Conservation (phyloP, 2,888 invertebrate species). For the Sarcophaga caerulescens region DNA sequence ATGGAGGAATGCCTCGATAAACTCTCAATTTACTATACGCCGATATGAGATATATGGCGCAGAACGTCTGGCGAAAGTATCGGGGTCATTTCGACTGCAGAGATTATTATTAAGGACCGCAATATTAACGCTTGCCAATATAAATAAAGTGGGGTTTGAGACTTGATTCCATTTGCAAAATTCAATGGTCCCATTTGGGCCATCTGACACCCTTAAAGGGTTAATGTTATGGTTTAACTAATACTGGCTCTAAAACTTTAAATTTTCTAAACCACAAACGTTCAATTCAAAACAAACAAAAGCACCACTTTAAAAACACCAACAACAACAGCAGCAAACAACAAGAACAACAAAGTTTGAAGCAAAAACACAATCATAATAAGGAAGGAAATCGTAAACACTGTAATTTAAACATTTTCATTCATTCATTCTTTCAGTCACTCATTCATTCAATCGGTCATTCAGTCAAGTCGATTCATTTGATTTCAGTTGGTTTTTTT, state of each 20-base stretch:
- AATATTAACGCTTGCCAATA: too few species aligned
- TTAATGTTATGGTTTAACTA: background rate
- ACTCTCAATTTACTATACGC: too few species aligned
- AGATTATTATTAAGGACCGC: too few species aligned
- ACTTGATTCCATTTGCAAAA: too few species aligned
- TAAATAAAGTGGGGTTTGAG: too few species aligned
- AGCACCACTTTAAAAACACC: background rate
- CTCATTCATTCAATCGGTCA: too few species aligned
- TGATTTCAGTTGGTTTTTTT: background rate
- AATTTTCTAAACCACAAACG: background rate
- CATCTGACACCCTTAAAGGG: background rate
- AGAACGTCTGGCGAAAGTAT: too few species aligned
- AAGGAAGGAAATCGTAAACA: slow-evolving; percentile 63
- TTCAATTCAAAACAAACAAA: background rate
- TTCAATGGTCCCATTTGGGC: too few species aligned
- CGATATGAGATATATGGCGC: too few species aligned
- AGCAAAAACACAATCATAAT: slow-evolving; percentile 8
- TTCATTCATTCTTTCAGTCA: background rate
- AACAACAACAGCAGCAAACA: slow-evolving; percentile 17
- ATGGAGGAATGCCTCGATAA: too few species aligned
- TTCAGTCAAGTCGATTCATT: too few species aligned
- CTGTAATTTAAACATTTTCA: slow-evolving; percentile 53
- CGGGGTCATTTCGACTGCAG: too few species aligned
- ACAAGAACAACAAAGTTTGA: background rate
- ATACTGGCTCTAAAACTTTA: background rate